A percentile compares a stretch with the other conserved stretches of the same genome.
Conservation (phyloP, 2,888 invertebrate genomes). For the Eupithecia inturbata region DNA sequence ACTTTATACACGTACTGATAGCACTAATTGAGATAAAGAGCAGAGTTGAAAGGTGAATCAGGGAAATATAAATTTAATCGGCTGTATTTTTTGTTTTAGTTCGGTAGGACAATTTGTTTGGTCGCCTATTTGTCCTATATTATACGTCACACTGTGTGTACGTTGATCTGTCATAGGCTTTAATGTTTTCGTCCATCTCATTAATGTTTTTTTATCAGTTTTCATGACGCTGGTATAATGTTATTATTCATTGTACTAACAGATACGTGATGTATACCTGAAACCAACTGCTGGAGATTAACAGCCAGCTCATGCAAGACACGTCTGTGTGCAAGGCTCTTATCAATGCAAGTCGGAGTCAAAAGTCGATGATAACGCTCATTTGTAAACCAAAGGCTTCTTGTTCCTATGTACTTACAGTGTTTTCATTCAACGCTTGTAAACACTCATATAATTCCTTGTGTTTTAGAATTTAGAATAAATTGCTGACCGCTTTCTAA, state of each 20-base stretch:
- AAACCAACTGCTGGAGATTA: constrained; percentile 3
- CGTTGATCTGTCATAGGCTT: background rate
- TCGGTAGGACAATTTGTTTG: background rate
- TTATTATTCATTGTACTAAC: constrained; percentile 1
- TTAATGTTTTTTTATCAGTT: background rate
- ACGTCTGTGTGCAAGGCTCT: constrained; percentile 24
- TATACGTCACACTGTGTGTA: background rate
- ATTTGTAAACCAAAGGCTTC: background rate
- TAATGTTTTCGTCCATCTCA: background rate
- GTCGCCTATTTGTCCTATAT: background rate
- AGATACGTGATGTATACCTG: background rate
- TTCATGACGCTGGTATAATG: background rate
- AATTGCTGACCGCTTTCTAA: background rate
- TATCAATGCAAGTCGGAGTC: constrained; percentile 27
- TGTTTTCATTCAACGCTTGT: background rate
- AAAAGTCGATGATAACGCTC: constrained; percentile 22
- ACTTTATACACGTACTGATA: constrained; percentile 12
- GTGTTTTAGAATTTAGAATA: background rate
- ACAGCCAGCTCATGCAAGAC: background rate
- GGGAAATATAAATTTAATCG: background rate
- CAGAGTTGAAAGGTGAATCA: constrained; percentile 33
- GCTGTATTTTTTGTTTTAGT: background rate
- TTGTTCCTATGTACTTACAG: background rate
- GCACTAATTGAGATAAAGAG: constrained; percentile 19
- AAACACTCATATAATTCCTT: background rate